A percentile compares a stretch with the other conserved stretches of the same genome.
phyloP scores from a whole-genome alignment of 2,113 vertebrate genomes.

The Takifugu flavidus region DNA sequence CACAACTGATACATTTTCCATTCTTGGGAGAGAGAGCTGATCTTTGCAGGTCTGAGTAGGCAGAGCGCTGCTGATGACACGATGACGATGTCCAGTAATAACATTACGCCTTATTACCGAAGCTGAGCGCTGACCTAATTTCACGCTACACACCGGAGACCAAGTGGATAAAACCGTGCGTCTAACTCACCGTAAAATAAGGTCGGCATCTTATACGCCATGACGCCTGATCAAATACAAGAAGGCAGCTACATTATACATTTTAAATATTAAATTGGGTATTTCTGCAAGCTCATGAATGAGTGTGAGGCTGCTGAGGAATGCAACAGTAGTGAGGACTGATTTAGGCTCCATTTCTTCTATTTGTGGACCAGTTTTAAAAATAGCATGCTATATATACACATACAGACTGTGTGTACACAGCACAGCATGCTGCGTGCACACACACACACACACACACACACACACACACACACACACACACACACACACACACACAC shows the following conservation, averaged over 20 bases:
- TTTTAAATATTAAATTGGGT: conserved; percentile 12
- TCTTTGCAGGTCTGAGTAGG: background rate
- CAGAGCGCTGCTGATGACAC: background rate
- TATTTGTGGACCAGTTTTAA: conserved; percentile 69
- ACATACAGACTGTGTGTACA: conserved; percentile 49
- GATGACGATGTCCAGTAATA: conserved; percentile 7
- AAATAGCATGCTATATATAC: conserved; percentile 74
- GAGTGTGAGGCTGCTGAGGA: conserved; percentile 55
- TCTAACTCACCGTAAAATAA: conserved; percentile 42
- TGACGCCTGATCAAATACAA: conserved; percentile 7
- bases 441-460: conserved; percentile 27
- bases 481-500: conserved; percentile 11
- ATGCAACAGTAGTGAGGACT: conserved; percentile 58
- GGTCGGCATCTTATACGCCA: background rate
- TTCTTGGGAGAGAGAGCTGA: too few relatives aligned
- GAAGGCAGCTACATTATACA: background rate
- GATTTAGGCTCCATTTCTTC: conserved; percentile 70
- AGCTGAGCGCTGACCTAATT: conserved; percentile 32
- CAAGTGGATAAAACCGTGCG: conserved; percentile 17
- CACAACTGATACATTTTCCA: too few relatives aligned
- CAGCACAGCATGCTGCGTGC: conserved; percentile 4
- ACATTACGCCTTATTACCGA: conserved; percentile 24
- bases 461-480: conserved; percentile 20
- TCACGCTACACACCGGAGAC: conserved; percentile 1
- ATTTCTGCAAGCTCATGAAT: conserved; percentile 62